Evolutionary conservation across 2,888 invertebrate genomes (phyloP), one percentile per base, ranked within the genome.

Genomic region (Bombylius major): DNA sequence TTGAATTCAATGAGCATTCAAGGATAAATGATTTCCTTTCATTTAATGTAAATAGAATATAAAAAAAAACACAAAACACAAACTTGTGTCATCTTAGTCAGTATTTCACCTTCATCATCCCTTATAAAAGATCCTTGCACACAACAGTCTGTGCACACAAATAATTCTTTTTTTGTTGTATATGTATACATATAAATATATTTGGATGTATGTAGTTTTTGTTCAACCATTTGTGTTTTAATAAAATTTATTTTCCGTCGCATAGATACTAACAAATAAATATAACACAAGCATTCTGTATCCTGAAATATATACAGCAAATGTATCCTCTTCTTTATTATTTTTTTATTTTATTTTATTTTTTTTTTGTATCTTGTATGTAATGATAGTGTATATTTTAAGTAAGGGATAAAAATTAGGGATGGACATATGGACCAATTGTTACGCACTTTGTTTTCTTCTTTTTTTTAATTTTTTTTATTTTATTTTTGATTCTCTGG

Each of bases 361-460:
- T 36, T 8, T 36, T 36, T 36, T 36, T 36, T 42, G 39, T 42
- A 42, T 11, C 4, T 42, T 8, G 36, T 36, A 54, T 11, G 33
- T 44, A 54, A 50, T 34, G 33, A 50, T 31, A 45, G 33, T 54
- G 50, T 44, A 31, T 32, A 48, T 45, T 42, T 49, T 23, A 36
- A 53, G 51, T 51, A 57, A 57, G 51, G 54, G 54, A 54, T 57
- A 52, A 54, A 57, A 57, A 57, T 54, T 57, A 57, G 57, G 57
- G 57, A 57, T 54, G 57, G 57, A 57, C 57, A 57, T 57, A 57
- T 57, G 57, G 57, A 54, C 54, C 51, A 51, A 57, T 56, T 56
- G 56, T 56, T 53, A 56, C 56, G 53, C 56, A 56, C 56, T 56
- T 56, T 56, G 56, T 53, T 56, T 53, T 56, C 46, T 56, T 56